These are phyloP conservation scores for Apteryx mantelli DNA, from an alignment of 2,113 vertebrate genomes.

Conservation along the genomic window DNA sequence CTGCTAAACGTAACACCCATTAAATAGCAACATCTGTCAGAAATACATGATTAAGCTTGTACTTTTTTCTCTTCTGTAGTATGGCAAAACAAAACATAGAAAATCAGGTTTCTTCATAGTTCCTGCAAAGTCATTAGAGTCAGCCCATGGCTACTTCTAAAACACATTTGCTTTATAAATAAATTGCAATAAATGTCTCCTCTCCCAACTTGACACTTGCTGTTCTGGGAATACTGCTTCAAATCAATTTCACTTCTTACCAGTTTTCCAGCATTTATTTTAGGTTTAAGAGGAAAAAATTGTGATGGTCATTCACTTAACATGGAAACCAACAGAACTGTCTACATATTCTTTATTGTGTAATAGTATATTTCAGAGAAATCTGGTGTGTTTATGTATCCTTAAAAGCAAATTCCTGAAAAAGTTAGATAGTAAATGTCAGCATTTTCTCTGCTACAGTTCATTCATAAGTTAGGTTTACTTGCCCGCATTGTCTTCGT, in stretches of 20 bases:
- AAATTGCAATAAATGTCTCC: not conserved
- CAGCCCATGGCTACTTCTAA: not conserved
- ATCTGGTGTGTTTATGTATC: not conserved
- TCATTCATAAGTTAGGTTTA: not conserved
- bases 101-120: not conserved
- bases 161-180: not conserved
- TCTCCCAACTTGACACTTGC: not conserved
- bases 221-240: not conserved
- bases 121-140: not conserved
- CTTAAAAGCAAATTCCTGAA: not conserved
- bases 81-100: not conserved
- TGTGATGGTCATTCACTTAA: not conserved
- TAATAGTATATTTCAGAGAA: not conserved
- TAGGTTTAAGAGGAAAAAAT: not conserved
- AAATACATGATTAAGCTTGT: not conserved
- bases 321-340: not conserved
- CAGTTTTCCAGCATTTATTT: not conserved
- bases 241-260: not conserved
- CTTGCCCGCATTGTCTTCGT: not conserved
- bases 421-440: not conserved
- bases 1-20: not conserved
- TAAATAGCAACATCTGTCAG: not conserved
- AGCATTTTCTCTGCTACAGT: not conserved
- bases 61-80: accelerated
- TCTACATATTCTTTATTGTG: no score